A percentile compares a stretch with the other conserved stretches of the same genome.
Conservation (phyloP, 2,888 invertebrate species). For the Gnatocerus cornutus region DNA sequence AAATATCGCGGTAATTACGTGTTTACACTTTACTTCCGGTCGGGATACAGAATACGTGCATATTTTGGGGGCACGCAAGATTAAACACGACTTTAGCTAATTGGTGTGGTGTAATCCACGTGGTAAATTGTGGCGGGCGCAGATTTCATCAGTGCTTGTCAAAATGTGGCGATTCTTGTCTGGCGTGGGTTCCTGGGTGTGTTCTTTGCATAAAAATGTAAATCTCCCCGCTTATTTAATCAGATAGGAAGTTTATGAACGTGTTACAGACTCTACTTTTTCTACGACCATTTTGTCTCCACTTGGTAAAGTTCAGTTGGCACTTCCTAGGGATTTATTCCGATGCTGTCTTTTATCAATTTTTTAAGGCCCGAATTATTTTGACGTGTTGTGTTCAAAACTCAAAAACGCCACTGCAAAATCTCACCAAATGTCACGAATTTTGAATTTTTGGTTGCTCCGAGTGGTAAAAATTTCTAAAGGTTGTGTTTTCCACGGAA, state of each 20-base stretch:
- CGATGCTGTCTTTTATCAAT: too few relatives aligned
- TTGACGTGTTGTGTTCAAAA: too few relatives aligned
- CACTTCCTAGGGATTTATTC: too few relatives aligned
- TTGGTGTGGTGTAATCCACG: conserved; percentile 62
- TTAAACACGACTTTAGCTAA: conserved; percentile 65
- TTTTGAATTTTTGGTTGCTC: too few relatives aligned
- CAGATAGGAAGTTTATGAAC: conserved; percentile 45
- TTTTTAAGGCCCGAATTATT: too few relatives aligned
- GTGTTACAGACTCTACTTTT: conserved; percentile 2
- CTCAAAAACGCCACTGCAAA: too few relatives aligned
- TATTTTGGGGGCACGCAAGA: conserved; percentile 57
- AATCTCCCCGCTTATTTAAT: conserved; percentile 52
- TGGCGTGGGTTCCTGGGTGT: background rate
- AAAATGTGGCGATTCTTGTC: conserved; percentile 49
- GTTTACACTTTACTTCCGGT: conserved; percentile 12
- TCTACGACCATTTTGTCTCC: too few relatives aligned
- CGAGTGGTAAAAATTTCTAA: too few relatives aligned
- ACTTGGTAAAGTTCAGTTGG: too few relatives aligned
- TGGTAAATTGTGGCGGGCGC: conserved; percentile 55
- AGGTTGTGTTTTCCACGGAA: too few relatives aligned
- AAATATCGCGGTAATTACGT: conserved; percentile 17
- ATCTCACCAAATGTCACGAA: too few relatives aligned
- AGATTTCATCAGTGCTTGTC: conserved; percentile 50
- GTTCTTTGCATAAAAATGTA: conserved; percentile 47
- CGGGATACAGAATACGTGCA: conserved; percentile 49